Evolutionary conservation across 1,140 invertebrate species (phyloP).

Genomic region (Drosophila pseudoananassae): DNA sequence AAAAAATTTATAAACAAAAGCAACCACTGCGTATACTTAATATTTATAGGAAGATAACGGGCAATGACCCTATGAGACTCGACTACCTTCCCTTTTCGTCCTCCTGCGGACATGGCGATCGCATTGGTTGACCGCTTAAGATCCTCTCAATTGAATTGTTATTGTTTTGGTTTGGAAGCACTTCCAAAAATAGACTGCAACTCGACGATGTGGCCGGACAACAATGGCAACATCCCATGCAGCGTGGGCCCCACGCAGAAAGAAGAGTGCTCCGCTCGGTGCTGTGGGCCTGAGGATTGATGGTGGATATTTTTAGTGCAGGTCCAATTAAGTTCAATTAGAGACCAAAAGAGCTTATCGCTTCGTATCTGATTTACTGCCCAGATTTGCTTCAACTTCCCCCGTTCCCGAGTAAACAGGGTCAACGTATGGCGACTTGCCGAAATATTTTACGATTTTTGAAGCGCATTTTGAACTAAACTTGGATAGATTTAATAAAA

Average conservation of each 20-base stretch:
- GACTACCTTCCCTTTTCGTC: not conserved
- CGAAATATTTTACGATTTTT: not conserved
- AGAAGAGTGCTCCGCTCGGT: conserved; percentile 19
- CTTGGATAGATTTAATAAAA: too few species aligned
- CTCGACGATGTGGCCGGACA: conserved; percentile 24
- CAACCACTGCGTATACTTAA: not conserved
- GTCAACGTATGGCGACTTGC: conserved; percentile 26
- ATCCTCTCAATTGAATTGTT: conserved; percentile 29
- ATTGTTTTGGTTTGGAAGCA: conserved; percentile 30
- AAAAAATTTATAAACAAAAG: not conserved
- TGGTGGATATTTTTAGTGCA: conserved; percentile 76
- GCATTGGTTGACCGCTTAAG: not conserved
- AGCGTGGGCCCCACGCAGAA: conserved; percentile 28
- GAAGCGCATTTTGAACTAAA: not conserved
- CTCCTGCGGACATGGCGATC: conserved; percentile 7
- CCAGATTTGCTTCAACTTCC: conserved; percentile 14
- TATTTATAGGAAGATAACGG: not conserved
- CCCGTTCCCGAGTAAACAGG: conserved; percentile 8
- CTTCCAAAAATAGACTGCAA: conserved; percentile 46
- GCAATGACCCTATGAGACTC: not conserved
- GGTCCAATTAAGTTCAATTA: conserved; percentile 74
- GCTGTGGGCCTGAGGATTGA: conserved; percentile 41
- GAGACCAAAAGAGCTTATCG: conserved; percentile 52
- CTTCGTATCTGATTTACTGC: conserved; percentile 15
- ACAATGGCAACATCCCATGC: conserved; percentile 14